These are phyloP conservation scores for Prunella fulvescens DNA, from an alignment of 2,113 vertebrate genomes.

Conservation along the genomic window DNA sequence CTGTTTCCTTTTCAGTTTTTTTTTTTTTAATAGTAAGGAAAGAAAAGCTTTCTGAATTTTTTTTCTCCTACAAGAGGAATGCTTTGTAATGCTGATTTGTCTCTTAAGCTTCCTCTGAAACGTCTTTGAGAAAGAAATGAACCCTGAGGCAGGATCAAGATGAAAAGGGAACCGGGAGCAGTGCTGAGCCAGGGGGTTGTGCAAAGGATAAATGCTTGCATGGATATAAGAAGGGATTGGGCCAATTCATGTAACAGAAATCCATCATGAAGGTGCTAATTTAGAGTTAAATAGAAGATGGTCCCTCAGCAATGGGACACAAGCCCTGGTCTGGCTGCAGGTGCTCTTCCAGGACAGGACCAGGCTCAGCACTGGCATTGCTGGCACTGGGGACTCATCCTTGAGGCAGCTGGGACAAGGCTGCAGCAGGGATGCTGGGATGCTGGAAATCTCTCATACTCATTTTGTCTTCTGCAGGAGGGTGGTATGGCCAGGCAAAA, in stretches of 20 bases:
- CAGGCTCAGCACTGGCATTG: rapidly evolving
- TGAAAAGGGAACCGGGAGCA: not conserved
- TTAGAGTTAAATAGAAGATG: not conserved
- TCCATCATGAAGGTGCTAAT: not conserved
- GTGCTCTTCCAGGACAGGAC: not conserved
- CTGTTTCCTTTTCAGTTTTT: not conserved
- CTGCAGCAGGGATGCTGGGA: not conserved
- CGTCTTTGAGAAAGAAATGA: not conserved
- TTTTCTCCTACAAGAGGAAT: not conserved
- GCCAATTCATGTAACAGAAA: not conserved
- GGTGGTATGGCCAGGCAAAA: not conserved
- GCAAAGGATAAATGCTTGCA: not conserved
- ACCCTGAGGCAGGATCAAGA: not conserved
- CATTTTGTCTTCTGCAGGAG: rapidly evolving
- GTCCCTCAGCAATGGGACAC: rapidly evolving
- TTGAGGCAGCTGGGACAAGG: not conserved
- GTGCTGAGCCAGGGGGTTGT: not conserved
- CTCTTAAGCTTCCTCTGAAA: slow-evolving; percentile 15
- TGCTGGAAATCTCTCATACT: not conserved
- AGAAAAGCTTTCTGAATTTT: not conserved
- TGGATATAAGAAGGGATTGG: not conserved
- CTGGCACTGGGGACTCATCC: rapidly evolving
- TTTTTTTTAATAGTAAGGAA: not conserved
- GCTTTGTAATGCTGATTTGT: slow-evolving; percentile 1
- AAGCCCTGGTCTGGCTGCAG: not conserved